Base-by-base conservation (phyloP, 37 sponge, comb jelly and placozoan species). In the Haliclona indistincta region DNA sequence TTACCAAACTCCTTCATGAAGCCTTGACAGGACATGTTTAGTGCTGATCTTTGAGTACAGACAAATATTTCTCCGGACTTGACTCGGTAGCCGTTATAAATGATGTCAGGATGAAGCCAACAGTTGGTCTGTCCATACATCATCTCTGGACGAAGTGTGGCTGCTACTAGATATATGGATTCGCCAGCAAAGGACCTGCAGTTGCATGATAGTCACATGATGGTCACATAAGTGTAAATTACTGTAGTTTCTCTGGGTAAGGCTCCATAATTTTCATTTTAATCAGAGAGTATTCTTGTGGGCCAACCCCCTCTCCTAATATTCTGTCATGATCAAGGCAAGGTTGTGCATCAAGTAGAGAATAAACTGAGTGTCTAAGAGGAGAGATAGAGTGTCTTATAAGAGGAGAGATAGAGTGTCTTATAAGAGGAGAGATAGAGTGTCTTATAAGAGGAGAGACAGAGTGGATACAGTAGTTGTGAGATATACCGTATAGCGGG, bases 81-180 rank as follows among this genome's bases (percentile, higher is more conserved):
- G 20, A 60, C 63, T 35, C 68, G 38, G 71, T 89, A 95, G 26
- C 88, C 99, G 67, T 93, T 60, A 68, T 99, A 99, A 58, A 82
- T 73, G 55, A 99, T 85, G 62, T 93, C 91, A 54, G 96, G 94
- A 11, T 71, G 75, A 6, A 95, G 76, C 91, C 94, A 99, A 77
- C 99, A 99, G 86, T 99, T 99, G 56, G 99, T 99, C 61, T 99
- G 99, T 0, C 99, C 99, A 62, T 95, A 99, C 99, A 99, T 99
- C 38, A 96, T 99, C 87, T 99, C 99, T 37, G 99, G 96, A 26
- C 99, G 67, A 17, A 99, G 87, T 2, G 99, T 99, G 64, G 99
- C 99, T 1, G 99, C 96, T 20, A 95, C 92, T 19, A 99, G 78
- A 62, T 81, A 95, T 36, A 95, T 89, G 6, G 78, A 61, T 42